phyloP scores from a whole-genome alignment of 2,113 vertebrate species.

The Naja naja region DNA sequence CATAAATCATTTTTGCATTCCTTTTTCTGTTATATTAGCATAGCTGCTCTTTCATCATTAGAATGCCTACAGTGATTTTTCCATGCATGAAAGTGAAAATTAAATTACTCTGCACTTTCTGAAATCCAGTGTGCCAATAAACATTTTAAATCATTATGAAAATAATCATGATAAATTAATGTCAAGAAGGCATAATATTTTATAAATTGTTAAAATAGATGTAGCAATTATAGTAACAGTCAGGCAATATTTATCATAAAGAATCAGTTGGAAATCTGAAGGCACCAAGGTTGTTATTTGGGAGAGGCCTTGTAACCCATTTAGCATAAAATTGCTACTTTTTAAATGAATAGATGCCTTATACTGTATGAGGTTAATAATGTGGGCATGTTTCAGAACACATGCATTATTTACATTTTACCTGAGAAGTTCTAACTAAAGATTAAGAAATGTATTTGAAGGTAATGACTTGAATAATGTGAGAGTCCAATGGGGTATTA shows the following conservation, averaged over 20 bases:
- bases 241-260: slow-evolving; percentile 41
- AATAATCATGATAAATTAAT: slow-evolving; percentile 70
- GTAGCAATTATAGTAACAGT: slow-evolving; percentile 39
- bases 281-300: slow-evolving; percentile 3
- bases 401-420: background rate
- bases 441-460: background rate
- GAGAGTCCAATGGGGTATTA: background rate
- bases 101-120: slow-evolving; percentile 67
- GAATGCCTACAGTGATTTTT: slow-evolving; percentile 62
- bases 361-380: slow-evolving; percentile 29
- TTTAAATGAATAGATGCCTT: slow-evolving; percentile 32
- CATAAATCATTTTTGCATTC: slow-evolving; percentile 81
- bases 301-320: background rate
- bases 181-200: slow-evolving; percentile 54
- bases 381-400: slow-evolving; percentile 35
- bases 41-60: slow-evolving; percentile 72
- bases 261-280: slow-evolving; percentile 39
- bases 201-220: slow-evolving; percentile 42
- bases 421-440: too few relatives aligned
- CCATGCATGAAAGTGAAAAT: slow-evolving; percentile 53
- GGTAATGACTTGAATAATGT: background rate
- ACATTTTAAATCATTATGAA: slow-evolving; percentile 67
- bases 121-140: slow-evolving; percentile 58
- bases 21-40: slow-evolving; percentile 68
- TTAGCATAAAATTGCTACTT: slow-evolving; percentile 35